These are phyloP conservation scores for Ypsolopha scabrella DNA, from an alignment of 2,888 invertebrate species.

Conservation along the genomic window DNA sequence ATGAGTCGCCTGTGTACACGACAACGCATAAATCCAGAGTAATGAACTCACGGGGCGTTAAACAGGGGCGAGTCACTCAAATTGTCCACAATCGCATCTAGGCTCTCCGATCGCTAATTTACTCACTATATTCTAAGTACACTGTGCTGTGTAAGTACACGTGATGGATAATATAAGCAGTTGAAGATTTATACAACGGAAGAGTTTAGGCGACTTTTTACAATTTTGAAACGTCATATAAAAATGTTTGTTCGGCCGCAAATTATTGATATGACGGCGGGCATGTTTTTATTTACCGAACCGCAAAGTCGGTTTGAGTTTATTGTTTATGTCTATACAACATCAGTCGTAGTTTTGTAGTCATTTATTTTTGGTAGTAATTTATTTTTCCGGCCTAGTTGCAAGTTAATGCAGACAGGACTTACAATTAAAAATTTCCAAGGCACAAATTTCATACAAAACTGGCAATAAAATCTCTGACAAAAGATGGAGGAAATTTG, in stretches of 20 bases:
- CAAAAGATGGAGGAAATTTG: not conserved
- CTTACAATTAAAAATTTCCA: not conserved
- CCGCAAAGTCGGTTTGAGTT: not conserved
- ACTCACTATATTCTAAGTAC: not conserved
- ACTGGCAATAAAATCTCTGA: not conserved
- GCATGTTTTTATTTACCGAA: not conserved
- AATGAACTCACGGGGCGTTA: conserved; percentile 59
- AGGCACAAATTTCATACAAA: not conserved
- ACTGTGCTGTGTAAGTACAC: not conserved
- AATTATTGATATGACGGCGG: not conserved
- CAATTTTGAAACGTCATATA: not conserved
- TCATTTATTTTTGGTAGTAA: not conserved
- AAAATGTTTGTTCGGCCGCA: too few species aligned
- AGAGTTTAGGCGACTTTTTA: not conserved
- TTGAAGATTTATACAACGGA: not conserved
- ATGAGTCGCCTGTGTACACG: conserved; percentile 55
- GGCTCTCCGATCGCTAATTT: conserved; percentile 19
- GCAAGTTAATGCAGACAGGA: not conserved
- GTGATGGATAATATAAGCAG: not conserved
- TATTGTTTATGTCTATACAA: not conserved
- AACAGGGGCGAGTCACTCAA: conserved; percentile 58
- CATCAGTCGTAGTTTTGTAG: not conserved
- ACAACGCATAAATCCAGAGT: conserved; percentile 59
- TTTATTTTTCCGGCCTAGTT: not conserved
- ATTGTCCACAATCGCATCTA: conserved; percentile 58